phyloP scores from a whole-genome alignment of 2,113 vertebrate genomes.

The Salvelinus alpinus region DNA sequence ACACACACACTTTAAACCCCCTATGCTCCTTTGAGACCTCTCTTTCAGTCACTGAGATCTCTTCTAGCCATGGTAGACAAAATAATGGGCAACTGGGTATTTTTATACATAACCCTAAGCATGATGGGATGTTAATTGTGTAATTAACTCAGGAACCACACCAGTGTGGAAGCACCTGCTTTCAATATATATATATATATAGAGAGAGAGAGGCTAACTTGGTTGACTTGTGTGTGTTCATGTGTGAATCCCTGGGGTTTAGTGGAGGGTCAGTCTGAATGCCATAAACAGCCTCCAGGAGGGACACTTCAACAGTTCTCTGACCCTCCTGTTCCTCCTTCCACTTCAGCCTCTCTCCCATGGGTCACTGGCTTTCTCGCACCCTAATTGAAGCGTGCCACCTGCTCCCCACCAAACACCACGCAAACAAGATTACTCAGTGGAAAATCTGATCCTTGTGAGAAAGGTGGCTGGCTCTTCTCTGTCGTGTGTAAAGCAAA shows the following conservation, averaged over 20 bases:
- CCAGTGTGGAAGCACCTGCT: too few species aligned
- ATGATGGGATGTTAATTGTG: too few species aligned
- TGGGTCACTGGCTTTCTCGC: slow-evolving; percentile 7
- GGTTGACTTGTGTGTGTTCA: neutral
- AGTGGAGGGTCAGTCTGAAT: neutral
- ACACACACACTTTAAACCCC: too few species aligned
- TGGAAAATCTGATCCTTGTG: neutral
- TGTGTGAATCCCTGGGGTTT: neutral
- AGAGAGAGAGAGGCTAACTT: too few species aligned
- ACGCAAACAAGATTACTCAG: neutral
- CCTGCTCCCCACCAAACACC: neutral
- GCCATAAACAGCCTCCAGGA: neutral
- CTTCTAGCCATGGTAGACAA: too few species aligned
- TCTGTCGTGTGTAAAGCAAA: neutral
- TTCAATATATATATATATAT: too few species aligned
- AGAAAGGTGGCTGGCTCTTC: neutral
- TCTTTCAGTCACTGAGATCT: too few species aligned
- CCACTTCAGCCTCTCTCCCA: neutral
- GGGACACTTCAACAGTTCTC: neutral
- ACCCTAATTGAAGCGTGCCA: neutral
- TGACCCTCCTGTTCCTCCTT: slow-evolving; percentile 5
- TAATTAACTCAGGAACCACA: too few species aligned
- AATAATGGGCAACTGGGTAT: too few species aligned
- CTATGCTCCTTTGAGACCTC: too few species aligned
- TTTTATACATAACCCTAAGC: too few species aligned